Base-by-base conservation (phyloP, 2,113 vertebrate genomes). In the Coracopsis vasa region DNA sequence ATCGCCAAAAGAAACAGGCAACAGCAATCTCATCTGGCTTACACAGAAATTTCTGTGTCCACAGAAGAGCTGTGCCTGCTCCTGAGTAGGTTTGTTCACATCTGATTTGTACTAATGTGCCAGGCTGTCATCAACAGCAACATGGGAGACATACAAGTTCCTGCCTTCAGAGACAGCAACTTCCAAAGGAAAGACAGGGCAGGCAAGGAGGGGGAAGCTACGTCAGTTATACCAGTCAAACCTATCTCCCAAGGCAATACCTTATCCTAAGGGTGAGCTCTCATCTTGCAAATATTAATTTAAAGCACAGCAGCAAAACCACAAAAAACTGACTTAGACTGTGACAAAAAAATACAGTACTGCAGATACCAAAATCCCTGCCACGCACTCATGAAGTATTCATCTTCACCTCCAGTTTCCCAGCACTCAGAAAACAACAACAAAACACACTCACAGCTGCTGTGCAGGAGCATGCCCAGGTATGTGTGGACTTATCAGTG, bases 121-220 rank as follows among this genome's bases (percentile, higher is more conserved):
- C 70, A 73, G 33, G n/a, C 21, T 90, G 15, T 45, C 80, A 41
- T 18, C n/a, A 77, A 8, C 21, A 64, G 71, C 67, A 83, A 45
- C 62, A 56, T 53, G 24, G 33, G 16, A 42, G 27, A n/a, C 3
- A 33, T 15, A 48, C 7, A 50, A 37, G 28, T 19, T 20, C n/a
- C 15, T 54, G 75, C 45, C 70, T 25, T 37, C 48, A 19, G 81
- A 58, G n/a, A 37, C 17, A 17, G 31, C 21, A 31, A 16, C 65
- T 60, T 41, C 39, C 13, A 11, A 42, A 25, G 39, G 20, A 53
- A 70, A 44, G 29, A 33, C 37, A 60, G 51, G 37, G 24, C 48
- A 28, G 33, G n/a, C 0, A 0, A 5, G 5, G 7, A 8, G 10
- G 11, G 4, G 3, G 6, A 66, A 58, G 31, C 41, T 28, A 21